phyloP scores from a whole-genome alignment of 2,113 vertebrate species.

The Puntigrus tetrazona region DNA sequence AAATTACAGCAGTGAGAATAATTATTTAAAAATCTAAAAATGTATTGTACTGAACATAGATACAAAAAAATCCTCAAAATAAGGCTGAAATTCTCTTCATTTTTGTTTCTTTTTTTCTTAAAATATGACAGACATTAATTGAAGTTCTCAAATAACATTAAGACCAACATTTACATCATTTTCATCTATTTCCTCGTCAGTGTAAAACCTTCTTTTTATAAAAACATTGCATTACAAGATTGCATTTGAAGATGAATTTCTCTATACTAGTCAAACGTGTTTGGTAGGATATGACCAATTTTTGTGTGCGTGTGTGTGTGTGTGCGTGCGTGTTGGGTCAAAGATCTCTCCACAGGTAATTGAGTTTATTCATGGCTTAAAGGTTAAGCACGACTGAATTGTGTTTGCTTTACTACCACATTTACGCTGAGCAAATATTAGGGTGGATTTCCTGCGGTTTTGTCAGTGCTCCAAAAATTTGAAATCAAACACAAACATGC shows the following conservation, averaged over 20 bases:
- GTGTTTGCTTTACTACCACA: not conserved
- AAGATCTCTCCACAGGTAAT: not conserved
- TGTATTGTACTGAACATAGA: not conserved
- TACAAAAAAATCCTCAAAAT: not conserved
- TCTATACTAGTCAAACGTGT: not conserved
- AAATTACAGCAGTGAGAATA: not conserved
- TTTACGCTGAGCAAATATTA: slow-evolving; percentile 2
- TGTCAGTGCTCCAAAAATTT: not conserved
- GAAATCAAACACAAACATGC: not conserved
- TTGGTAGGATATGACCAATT: not conserved
- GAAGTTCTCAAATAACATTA: not conserved
- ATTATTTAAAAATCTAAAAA: too few relatives aligned
- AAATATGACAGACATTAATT: not conserved
- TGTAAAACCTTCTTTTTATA: too few relatives aligned
- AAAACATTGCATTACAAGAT: too few relatives aligned
- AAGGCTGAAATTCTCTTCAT: not conserved
- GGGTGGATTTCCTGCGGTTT: not conserved
- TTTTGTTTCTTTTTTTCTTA: too few relatives aligned
- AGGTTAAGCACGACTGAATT: not conserved
- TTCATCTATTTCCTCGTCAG: too few relatives aligned
- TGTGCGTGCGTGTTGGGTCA: too few relatives aligned
- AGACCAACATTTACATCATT: too few relatives aligned
- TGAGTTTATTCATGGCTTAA: not conserved
- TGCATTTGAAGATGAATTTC: not conserved
- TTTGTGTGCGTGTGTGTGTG: too few relatives aligned